Evolutionary conservation across 2,797 vertebrate species (phyloP).

Genomic region (Fistularia commersonii): DNA sequence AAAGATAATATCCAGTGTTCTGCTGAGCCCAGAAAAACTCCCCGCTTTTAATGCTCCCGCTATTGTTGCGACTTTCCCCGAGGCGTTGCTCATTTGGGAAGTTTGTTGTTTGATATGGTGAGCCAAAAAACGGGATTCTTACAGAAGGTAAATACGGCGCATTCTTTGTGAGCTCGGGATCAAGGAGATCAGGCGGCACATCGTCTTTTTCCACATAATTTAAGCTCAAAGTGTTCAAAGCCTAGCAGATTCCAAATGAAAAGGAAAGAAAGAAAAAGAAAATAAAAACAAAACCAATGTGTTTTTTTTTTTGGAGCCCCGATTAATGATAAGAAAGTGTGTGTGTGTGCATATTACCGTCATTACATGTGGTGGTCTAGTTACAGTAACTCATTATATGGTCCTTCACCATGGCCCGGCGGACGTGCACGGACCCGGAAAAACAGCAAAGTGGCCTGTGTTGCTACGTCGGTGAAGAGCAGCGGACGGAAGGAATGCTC

Average conservation of each 20-base stretch:
- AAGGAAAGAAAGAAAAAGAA: too few species aligned
- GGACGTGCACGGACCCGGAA: slow-evolving; percentile 29
- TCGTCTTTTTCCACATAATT: too few species aligned
- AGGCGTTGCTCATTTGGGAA: slow-evolving; percentile 34
- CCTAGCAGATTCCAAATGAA: too few species aligned
- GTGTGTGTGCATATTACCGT: slow-evolving; percentile 16
- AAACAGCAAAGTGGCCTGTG: slow-evolving; percentile 8
- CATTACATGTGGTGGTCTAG: slow-evolving; percentile 39
- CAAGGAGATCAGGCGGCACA: slow-evolving; percentile 6
- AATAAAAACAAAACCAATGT: too few species aligned
- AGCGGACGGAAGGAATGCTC: slow-evolving; percentile 6
- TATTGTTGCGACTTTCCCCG: slow-evolving; percentile 48
- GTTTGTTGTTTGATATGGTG: slow-evolving; percentile 49
- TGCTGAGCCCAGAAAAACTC: slow-evolving; percentile 28
- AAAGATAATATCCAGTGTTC: slow-evolving; percentile 10
- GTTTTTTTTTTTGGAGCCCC: too few species aligned
- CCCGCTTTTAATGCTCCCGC: slow-evolving; percentile 48
- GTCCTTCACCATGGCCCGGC: slow-evolving; percentile 26
- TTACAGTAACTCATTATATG: slow-evolving; percentile 50
- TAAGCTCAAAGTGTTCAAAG: too few species aligned
- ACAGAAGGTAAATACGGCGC: slow-evolving; percentile 35
- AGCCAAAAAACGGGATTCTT: slow-evolving; percentile 32
- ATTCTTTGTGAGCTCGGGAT: slow-evolving; percentile 40
- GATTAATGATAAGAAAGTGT: slow-evolving; percentile 1
- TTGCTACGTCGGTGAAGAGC: slow-evolving; percentile 6